Base-by-base conservation (phyloP, 2,888 invertebrate genomes). In the Metalampra italica region DNA sequence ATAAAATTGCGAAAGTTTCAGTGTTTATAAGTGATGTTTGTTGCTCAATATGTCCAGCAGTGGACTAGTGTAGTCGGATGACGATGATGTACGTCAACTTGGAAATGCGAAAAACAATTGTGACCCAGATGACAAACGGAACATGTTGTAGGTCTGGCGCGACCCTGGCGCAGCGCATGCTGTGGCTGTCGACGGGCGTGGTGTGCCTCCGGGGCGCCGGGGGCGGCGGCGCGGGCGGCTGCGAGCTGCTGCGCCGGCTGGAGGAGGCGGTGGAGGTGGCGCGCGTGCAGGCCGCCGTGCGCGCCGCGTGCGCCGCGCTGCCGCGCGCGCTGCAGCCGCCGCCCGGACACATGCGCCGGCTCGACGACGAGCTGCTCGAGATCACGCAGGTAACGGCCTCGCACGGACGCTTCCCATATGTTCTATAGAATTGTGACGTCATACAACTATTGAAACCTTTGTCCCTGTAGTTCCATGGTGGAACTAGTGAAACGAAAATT, bases 241-340 rank as follows among this genome's bases (percentile, higher is more conserved):
- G 96, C 94, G 60, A 89, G 84, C 53, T 97, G 68, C 88, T 97
- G 49, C 94, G 96, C 60, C 96, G 97, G 68, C 84, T 98, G 45
- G 97, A 98, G 81, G 98, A 98, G 82, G 97, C 96, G 79, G 93
- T 95, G 73, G 98, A 98, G 87, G 97, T 98, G 55, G 96, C 96
- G 14, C 92, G 94, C 62, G 94, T 97, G 52, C 97, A 96, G 76
- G 93, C 94, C 62, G 92, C 92, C 9, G 90, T 97, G 55, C 88
- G 89, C 30, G 69, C 88, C 52, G 77, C 77, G 50, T 75, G 71
- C 48, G 65, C 55, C 68, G 84, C 78, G 34, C 71, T 76, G 62
- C 78, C 78, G 56, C 85, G 72, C 41, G 91, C 92, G 55, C 91
- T 90, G 53, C 91, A 94, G 45, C 92, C 92, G 51, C 91, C 95